A percentile compares a stretch with the other conserved stretches of the same genome.
Conservation (phyloP, 2,888 invertebrate genomes). For the Drosophila merina region DNA sequence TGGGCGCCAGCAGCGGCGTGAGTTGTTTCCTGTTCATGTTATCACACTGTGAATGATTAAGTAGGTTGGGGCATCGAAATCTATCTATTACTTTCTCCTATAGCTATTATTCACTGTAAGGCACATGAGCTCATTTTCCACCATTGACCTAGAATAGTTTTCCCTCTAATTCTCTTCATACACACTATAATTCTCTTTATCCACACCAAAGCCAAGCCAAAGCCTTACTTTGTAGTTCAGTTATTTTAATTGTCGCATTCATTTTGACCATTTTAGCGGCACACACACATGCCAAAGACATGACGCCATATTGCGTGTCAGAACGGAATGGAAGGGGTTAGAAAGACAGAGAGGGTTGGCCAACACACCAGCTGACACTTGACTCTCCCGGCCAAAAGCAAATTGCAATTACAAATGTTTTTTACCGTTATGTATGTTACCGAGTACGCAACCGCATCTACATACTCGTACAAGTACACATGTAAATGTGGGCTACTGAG, state of each 20-base stretch:
- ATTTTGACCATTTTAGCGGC: conserved; percentile 42
- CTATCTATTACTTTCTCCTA: not conserved
- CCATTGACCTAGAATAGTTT: conserved; percentile 61
- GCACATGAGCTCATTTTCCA: conserved; percentile 57
- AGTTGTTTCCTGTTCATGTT: not conserved
- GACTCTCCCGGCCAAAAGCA: conserved; percentile 51
- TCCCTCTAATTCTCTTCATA: conserved; percentile 21
- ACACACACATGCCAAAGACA: conserved; percentile 50
- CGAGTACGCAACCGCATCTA: conserved; percentile 7
- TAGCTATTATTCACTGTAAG: conserved; percentile 25
- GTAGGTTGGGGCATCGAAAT: not conserved
- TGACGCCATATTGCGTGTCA: conserved; percentile 72
- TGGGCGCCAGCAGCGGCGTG: conserved; percentile 3
- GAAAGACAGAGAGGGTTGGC: conserved; percentile 26
- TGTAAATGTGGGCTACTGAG: conserved; percentile 18
- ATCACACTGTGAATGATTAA: conserved; percentile 12
- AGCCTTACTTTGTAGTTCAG: conserved; percentile 45
- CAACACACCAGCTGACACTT: conserved; percentile 70
- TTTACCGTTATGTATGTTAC: conserved; percentile 24
- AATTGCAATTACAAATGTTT: conserved; percentile 57
- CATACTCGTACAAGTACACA: not conserved
- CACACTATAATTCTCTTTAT: conserved; percentile 27
- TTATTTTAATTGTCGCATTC: conserved; percentile 70
- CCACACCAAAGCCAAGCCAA: conserved; percentile 13
- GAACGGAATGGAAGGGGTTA: conserved; percentile 27